These are phyloP conservation scores for Druon quercuslanigerum DNA, from an alignment of 1,140 invertebrate species.

Conservation along the genomic window DNA sequence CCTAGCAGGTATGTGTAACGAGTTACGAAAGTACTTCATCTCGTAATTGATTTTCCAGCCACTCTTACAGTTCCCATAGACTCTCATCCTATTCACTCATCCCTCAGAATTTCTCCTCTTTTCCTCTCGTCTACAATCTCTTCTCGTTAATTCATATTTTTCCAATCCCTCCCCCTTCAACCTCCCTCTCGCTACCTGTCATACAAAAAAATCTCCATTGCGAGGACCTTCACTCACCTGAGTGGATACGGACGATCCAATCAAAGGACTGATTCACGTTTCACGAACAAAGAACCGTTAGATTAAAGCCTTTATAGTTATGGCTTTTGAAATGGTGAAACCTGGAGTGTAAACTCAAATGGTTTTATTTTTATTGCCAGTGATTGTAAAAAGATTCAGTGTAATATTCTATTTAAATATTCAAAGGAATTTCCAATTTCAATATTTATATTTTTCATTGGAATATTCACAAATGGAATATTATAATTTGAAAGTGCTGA, in stretches of 20 bases:
- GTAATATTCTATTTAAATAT: too few relatives aligned
- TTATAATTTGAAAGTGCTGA: too few relatives aligned
- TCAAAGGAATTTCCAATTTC: too few relatives aligned
- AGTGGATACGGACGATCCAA: background rate
- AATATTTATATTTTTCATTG: too few relatives aligned
- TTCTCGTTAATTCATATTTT: background rate
- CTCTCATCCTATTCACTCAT: background rate
- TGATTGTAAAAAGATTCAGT: too few relatives aligned
- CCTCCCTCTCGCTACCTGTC: background rate
- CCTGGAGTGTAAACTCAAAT: background rate
- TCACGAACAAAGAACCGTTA: background rate
- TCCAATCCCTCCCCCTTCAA: background rate
- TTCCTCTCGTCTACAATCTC: background rate
- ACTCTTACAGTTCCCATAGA: slow-evolving; percentile 4
- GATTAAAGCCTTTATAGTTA: slow-evolving; percentile 11
- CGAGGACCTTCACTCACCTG: background rate
- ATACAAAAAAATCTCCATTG: background rate
- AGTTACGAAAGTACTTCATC: slow-evolving; percentile 38
- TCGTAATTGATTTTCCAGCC: slow-evolving; percentile 40
- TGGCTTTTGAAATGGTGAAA: slow-evolving; percentile 14
- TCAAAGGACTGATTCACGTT: background rate
- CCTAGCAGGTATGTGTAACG: slow-evolving; percentile 35
- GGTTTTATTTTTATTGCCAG: background rate
- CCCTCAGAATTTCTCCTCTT: background rate
- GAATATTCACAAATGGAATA: too few relatives aligned